A percentile compares a stretch with the other conserved stretches of the same genome.
These are phyloP conservation scores for Apodemia mormo DNA, from an alignment of 2,888 invertebrate genomes.

Conservation along the genomic window DNA sequence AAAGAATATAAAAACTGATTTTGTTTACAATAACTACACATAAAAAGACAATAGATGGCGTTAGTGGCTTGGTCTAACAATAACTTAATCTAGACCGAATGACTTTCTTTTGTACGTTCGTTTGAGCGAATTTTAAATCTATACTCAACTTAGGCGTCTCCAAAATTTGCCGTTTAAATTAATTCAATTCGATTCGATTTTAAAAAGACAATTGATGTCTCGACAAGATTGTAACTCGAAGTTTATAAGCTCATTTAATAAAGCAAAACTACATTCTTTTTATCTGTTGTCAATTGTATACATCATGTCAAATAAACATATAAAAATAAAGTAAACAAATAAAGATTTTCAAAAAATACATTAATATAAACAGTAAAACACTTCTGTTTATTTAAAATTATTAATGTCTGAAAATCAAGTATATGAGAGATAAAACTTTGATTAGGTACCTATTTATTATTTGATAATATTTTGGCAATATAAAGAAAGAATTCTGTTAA, in stretches of 20 bases:
- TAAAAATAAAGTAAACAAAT: not conserved
- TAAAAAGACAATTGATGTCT: too few species aligned
- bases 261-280: too few species aligned
- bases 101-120: too few species aligned
- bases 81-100: not conserved
- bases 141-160: not conserved
- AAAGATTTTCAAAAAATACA: not conserved
- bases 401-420: not conserved
- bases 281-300: too few species aligned
- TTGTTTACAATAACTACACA: not conserved
- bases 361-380: not conserved
- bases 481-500: not conserved
- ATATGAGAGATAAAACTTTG: not conserved
- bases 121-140: not conserved
- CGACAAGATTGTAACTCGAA: too few species aligned
- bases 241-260: too few species aligned
- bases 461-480: not conserved
- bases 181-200: too few species aligned
- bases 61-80: not conserved
- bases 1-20: conserved; percentile 36
- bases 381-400: not conserved
- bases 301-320: too few species aligned
- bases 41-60: conserved; percentile 1
- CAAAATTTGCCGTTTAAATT: too few species aligned
- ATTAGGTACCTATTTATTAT: not conserved